Percentiles rank a stretch among this genome's conserved stretches.
These are phyloP conservation scores for Pimephales promelas DNA, from an alignment of 2,113 vertebrate species.

Conservation along the genomic window DNA sequence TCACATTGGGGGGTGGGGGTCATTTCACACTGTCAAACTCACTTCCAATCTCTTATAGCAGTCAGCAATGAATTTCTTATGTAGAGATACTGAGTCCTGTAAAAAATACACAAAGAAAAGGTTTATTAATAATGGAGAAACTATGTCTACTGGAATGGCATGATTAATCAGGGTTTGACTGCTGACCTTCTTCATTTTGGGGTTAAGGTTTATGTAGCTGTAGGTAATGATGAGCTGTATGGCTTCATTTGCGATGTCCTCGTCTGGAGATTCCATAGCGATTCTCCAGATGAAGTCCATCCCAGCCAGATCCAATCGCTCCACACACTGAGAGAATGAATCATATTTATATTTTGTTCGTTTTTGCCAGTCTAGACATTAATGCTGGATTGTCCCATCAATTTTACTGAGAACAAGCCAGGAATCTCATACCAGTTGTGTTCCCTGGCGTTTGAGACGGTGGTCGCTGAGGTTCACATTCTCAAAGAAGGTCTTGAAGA, in stretches of 20 bases:
- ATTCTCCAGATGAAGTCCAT: slow-evolving; percentile 99
- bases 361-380: background rate
- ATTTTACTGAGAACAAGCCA: slow-evolving; percentile 17
- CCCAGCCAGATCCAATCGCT: slow-evolving; percentile 94
- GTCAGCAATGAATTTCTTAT: slow-evolving; percentile 99
- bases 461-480: slow-evolving; percentile 98
- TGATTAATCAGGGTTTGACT: background rate
- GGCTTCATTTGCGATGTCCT: slow-evolving; percentile 99
- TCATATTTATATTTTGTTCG: background rate
- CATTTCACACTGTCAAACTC: slow-evolving; percentile 47
- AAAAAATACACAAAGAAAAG: slow-evolving; percentile 1
- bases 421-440: slow-evolving; percentile 86
- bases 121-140: slow-evolving; percentile 53
- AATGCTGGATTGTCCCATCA: background rate
- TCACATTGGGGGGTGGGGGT: accelerated
- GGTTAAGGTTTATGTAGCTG: slow-evolving; percentile 97
- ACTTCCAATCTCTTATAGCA: slow-evolving; percentile 97
- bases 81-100: slow-evolving; percentile 96
- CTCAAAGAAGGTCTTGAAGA: slow-evolving; percentile 99
- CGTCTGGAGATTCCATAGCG: slow-evolving; percentile 98
- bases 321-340: slow-evolving; percentile 83
- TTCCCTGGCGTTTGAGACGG: slow-evolving; percentile 95
- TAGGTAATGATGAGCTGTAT: slow-evolving; percentile 98
- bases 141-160: background rate
- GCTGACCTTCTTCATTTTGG: slow-evolving; percentile 94